Evolutionary conservation across 2,113 vertebrate species (phyloP), one percentile per base, ranked within the genome.

Genomic region (Phainopepla nitens): DNA sequence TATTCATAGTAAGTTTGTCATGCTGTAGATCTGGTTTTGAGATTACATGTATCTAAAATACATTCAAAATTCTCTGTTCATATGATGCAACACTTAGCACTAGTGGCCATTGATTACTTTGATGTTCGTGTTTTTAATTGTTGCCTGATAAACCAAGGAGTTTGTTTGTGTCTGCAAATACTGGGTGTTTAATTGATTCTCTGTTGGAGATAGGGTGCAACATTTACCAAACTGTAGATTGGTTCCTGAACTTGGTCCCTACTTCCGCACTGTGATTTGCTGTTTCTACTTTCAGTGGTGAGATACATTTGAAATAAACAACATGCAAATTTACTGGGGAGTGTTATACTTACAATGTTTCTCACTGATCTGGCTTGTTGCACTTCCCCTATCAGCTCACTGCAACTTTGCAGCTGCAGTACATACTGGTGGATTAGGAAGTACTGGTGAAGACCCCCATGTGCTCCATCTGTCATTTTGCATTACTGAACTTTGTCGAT

Each of bases 351-450:
- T 92, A 51, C 8, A 72, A 21, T 11, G 29, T 78, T 92, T 90
- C 49, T 47, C 16, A 62, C 61, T 41, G 33, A 51, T 66, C 33
- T 91, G n/a, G 6, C 36, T 84, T 58, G n/a, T 78, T 84, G 45
- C n/a, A 27, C 66, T 86, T 80, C 71, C 36, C 76, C 53, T 47
- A 0, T 92, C 80, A 83, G 29, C 17, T 83, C 7, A 1, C 27
- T 66, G 9, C 51, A 51, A 77, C 31, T 89, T 92, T 86, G 51
- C 29, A 66, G 28, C 35, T 64, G 53, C 23, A 22, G 14, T 61
- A 39, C 8, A 0, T 33, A 29, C 41, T 2, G 1, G 9, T 23
- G 51, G 54, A 25, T 42, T 41, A 39, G 0, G 0, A 27, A 77
- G 41, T 36, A 33, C 5, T 44, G 53, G 14, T 45, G 31, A 77